Evolutionary conservation across 2,888 invertebrate genomes (phyloP).

Genomic region (Antheraea assamensis): DNA sequence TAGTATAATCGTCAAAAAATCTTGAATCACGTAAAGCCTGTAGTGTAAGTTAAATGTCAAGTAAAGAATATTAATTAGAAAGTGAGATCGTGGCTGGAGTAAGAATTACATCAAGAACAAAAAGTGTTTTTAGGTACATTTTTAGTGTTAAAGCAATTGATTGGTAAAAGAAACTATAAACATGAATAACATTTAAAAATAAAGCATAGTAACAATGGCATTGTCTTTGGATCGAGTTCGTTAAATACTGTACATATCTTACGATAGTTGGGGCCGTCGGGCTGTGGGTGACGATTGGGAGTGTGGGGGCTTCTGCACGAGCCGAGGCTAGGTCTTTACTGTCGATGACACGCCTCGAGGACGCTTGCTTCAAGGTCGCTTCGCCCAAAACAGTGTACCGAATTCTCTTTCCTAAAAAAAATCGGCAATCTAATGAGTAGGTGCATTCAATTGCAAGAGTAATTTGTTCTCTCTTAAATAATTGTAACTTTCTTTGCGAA

Average conservation of each 20-base stretch:
- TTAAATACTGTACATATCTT: constrained; percentile 56
- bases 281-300: constrained; percentile 33
- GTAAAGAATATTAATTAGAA: neutral
- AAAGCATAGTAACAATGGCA: neutral
- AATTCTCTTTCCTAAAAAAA: constrained; percentile 35
- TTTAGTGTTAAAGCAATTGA: neutral
- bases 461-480: neutral
- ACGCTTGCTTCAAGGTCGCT: constrained; percentile 69
- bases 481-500: neutral
- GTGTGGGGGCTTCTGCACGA: constrained; percentile 47
- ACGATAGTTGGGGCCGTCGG: constrained; percentile 44
- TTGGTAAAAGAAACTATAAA: neutral
- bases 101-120: neutral
- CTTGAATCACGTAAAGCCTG: no score
- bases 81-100: neutral
- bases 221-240: constrained; percentile 37
- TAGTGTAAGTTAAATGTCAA: no score
- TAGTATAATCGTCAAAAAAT: neutral
- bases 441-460: neutral
- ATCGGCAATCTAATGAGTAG: neutral
- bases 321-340: constrained; percentile 59
- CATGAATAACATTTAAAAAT: neutral
- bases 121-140: neutral
- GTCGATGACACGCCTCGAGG: constrained; percentile 77
- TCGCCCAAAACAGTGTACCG: constrained; percentile 52